Evolutionary conservation across 92 coral and sea anemone genomes (phyloP).

Genomic region (Galaxea fascicularis): DNA sequence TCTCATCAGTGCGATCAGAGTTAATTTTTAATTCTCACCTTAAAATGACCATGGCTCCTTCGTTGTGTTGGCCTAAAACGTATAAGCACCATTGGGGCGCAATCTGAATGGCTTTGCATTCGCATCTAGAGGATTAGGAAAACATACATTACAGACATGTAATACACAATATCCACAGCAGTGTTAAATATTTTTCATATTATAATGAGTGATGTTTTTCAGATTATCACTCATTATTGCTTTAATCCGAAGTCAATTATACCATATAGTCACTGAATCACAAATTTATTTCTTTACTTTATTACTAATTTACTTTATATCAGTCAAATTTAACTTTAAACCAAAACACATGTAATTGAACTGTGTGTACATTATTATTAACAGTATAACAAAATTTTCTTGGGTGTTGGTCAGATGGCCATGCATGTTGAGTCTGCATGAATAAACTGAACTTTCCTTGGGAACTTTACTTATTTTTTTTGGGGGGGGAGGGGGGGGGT

Average conservation of each 20-base stretch:
- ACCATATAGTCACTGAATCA: neutral
- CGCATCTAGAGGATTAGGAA: neutral
- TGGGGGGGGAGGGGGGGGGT: too few species aligned
- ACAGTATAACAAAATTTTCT: too few species aligned
- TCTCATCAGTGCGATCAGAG: neutral
- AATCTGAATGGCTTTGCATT: neutral
- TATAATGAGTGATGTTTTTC: neutral
- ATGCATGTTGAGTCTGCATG: too few species aligned
- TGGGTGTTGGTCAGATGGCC: too few species aligned
- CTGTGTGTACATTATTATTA: too few species aligned
- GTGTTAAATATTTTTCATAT: neutral
- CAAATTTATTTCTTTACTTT: neutral
- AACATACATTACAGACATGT: neutral
- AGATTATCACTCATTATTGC: neutral
- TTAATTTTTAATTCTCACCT: neutral
- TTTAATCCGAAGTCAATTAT: neutral
- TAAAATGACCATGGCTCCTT: neutral
- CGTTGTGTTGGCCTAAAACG: neutral
- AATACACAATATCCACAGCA: neutral
- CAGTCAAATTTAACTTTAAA: too few species aligned
- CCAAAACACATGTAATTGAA: too few species aligned
- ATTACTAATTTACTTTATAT: too few species aligned
- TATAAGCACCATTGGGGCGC: neutral
- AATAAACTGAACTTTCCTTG: too few species aligned
- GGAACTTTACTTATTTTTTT: too few species aligned